Percentiles rank a stretch among this genome's conserved stretches.
Conservation (phyloP, 92 coral and sea anemone genomes). For the Zoanthus solanderi region DNA sequence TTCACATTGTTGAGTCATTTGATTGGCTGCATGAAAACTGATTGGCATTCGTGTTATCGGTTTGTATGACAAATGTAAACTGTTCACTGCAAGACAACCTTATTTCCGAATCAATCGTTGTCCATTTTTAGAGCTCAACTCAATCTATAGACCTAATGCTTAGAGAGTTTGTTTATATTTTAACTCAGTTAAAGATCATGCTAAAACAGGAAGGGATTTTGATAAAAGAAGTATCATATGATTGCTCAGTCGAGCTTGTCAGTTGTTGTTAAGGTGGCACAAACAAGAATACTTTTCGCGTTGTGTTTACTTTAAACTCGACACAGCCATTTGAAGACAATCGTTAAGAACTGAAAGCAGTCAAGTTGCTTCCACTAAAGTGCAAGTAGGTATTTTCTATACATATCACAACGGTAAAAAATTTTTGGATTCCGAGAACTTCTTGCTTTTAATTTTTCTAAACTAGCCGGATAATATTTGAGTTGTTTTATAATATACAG, state of each 20-base stretch:
- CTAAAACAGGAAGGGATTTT: not conserved
- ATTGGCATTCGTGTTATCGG: slow-evolving; percentile 27
- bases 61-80: slow-evolving; percentile 36
- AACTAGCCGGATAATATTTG: not conserved
- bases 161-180: not conserved
- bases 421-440: not conserved
- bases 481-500: not conserved
- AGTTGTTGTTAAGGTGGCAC: not conserved
- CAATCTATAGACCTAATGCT: slow-evolving; percentile 12
- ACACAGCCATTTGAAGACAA: not conserved
- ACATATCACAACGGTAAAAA: not conserved
- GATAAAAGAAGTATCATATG: not conserved
- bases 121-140: slow-evolving; percentile 15
- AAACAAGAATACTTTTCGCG: not conserved
- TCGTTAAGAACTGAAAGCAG: not conserved
- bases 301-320: slow-evolving; percentile 11
- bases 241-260: not conserved
- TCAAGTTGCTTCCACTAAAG: not conserved
- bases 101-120: slow-evolving; percentile 20
- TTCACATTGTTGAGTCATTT: not conserved
- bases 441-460: not conserved
- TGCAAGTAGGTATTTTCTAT: slow-evolving; percentile 25
- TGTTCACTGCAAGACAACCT: slow-evolving; percentile 5
- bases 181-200: not conserved
- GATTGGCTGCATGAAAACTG: slow-evolving; percentile 19